phyloP scores from a whole-genome alignment of 2,113 vertebrate species.

The Microcebus griseorufus region DNA sequence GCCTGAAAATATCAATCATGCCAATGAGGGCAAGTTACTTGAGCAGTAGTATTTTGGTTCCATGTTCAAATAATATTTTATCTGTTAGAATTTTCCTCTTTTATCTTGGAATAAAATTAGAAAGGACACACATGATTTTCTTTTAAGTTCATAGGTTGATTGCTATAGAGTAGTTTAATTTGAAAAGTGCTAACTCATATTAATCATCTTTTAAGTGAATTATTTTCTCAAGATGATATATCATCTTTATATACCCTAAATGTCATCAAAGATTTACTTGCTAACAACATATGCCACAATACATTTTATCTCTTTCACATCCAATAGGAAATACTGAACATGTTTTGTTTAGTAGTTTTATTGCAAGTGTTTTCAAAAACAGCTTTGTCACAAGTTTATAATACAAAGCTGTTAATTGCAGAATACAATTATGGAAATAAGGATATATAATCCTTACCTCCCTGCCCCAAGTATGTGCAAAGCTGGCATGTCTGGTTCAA shows the following conservation, averaged over 20 bases:
- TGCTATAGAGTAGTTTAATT: neutral
- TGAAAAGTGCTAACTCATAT: neutral
- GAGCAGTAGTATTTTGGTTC: neutral
- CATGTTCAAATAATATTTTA: neutral
- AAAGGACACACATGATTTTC: neutral
- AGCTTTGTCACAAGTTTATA: neutral
- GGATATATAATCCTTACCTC: neutral
- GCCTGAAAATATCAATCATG: neutral
- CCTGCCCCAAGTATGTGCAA: neutral
- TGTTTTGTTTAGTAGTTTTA: conserved; percentile 29
- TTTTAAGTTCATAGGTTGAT: neutral
- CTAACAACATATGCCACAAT: neutral
- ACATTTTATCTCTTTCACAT: neutral
- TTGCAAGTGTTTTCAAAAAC: neutral
- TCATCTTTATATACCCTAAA: conserved; percentile 6
- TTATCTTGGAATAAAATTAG: neutral
- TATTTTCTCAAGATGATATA: neutral
- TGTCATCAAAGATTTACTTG: neutral
- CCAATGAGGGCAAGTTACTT: neutral
- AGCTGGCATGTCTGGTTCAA: neutral
- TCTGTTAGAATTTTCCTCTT: neutral
- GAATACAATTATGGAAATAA: neutral
- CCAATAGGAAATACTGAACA: neutral
- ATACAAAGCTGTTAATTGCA: neutral
- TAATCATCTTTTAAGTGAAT: neutral